Base-by-base conservation (phyloP, 2,113 vertebrate genomes). In the Chlamydotis undulata region DNA sequence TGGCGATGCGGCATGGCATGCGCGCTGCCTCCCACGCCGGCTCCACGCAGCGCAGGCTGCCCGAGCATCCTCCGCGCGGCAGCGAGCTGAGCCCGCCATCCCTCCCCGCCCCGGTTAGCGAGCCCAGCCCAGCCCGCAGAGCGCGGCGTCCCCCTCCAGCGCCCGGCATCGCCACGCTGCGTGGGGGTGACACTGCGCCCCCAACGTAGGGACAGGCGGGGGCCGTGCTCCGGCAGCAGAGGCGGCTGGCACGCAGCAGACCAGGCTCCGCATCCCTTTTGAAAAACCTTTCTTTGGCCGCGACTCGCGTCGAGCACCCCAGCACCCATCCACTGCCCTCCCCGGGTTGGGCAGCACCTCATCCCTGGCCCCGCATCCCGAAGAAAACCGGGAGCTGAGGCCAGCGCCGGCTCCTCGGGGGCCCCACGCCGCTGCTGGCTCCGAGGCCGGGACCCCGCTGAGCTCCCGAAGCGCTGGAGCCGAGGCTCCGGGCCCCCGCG, bases 1-100 rank as follows among this genome's bases (percentile, higher is more conserved):
- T 0, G 45, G 31, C 16, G 19, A 24, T 0, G 9, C 0, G 1
- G 10, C 63, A 0, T 0, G 15, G 75, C 43, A 12, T 31, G 4
- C 23, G 0, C 49, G 5, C 21, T 19, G 41, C 57, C 29, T 70
- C 26, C 37, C 19, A 0, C 1, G 3, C 29, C 6, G 2, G 29
- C 55, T 73, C 25, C 2, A 4, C 33, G 21, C 6, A 3, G 33
- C 64, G 52, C 0, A 15, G 49, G n/a, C 61, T 23, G 45, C 71
- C 63, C 3, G 0, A 24, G 87, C 92, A 80, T 71, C 82, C 37
- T 25, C 57, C 4, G 2, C 33, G 5, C 0, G 33, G 53, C 83
- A 56, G 45, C 7, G 3, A 55, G 49, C 75, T 3, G 35, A 19
- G 19, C 64, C 2, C 35, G 0, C 24, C 56, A 1, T 33, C 79